A percentile compares a stretch with the other conserved stretches of the same genome.
Evolutionary conservation across 2,888 invertebrate genomes (phyloP).

Genomic region (Drosophila subsilvestris): DNA sequence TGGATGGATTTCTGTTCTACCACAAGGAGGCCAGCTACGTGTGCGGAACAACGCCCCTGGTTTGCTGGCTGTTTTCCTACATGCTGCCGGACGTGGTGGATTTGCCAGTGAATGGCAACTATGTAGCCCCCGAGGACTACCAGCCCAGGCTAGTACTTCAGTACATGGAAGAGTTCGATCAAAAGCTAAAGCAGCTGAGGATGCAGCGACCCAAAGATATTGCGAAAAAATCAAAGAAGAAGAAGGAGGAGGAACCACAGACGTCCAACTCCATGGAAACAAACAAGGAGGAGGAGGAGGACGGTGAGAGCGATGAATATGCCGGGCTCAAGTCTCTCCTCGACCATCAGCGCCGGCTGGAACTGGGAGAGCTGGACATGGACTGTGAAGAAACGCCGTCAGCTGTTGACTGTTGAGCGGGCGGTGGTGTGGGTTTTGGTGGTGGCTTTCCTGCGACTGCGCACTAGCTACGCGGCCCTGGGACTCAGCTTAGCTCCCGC

Average conservation of each 20-base stretch:
- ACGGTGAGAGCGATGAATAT: conserved; percentile 56
- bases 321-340: conserved; percentile 53
- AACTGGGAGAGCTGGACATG: conserved; percentile 70
- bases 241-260: background rate
- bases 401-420: conserved; percentile 20
- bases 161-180: conserved; percentile 85
- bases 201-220: conserved; percentile 13
- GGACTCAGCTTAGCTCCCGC: conserved; percentile 44
- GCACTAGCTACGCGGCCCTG: conserved; percentile 41
- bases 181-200: conserved; percentile 69
- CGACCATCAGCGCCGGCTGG: conserved; percentile 64
- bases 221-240: conserved; percentile 13
- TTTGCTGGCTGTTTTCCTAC: conserved; percentile 95
- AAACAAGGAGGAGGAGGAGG: conserved; percentile 27
- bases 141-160: conserved; percentile 82
- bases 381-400: conserved; percentile 48
- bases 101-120: conserved; percentile 83
- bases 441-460: conserved; percentile 46
- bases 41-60: conserved; percentile 92
- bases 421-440: conserved; percentile 15
- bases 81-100: conserved; percentile 91
- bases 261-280: conserved; percentile 9
- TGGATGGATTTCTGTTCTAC: conserved; percentile 97
- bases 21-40: conserved; percentile 92
- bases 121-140: conserved; percentile 85